phyloP scores from a whole-genome alignment of 2,888 invertebrate species.

The Ceraclea dissimilis region DNA sequence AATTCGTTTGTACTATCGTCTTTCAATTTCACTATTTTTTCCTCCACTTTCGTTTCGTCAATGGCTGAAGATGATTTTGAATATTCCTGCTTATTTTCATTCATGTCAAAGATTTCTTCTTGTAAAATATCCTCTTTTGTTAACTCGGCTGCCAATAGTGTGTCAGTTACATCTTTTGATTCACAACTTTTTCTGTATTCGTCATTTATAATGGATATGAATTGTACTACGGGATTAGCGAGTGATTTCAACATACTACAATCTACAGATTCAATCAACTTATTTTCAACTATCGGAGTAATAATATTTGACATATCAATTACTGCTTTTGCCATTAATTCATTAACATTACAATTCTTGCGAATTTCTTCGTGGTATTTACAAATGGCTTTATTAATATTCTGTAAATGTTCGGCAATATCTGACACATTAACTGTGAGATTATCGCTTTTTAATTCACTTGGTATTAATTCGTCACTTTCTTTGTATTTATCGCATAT shows the following conservation, averaged over 20 bases:
- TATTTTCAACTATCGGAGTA: not conserved
- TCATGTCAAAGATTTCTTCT: no score
- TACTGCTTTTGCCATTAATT: not conserved
- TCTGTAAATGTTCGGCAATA: not conserved
- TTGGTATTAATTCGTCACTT: not conserved
- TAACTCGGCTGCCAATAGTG: not conserved
- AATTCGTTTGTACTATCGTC: no score
- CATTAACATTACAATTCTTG: not conserved
- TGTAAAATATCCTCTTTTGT: no score
- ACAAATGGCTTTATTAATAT: not conserved
- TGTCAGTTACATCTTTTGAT: not conserved
- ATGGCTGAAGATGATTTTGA: no score
- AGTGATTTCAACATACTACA: not conserved
- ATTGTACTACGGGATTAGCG: not conserved
- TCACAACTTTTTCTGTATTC: not conserved
- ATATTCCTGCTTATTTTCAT: no score
- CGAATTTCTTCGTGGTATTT: not conserved
- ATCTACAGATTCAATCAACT: not conserved
- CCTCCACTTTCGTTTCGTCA: no score
- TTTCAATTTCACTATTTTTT: no score
- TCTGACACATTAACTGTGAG: not conserved
- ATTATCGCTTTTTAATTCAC: not conserved
- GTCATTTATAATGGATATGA: not conserved
- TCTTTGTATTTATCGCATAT: conserved; percentile 18
- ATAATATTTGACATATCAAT: not conserved